Percentiles rank a stretch among this genome's conserved stretches.
phyloP scores from a whole-genome alignment of 2,113 vertebrate genomes.

The Sinosuthora webbiana region DNA sequence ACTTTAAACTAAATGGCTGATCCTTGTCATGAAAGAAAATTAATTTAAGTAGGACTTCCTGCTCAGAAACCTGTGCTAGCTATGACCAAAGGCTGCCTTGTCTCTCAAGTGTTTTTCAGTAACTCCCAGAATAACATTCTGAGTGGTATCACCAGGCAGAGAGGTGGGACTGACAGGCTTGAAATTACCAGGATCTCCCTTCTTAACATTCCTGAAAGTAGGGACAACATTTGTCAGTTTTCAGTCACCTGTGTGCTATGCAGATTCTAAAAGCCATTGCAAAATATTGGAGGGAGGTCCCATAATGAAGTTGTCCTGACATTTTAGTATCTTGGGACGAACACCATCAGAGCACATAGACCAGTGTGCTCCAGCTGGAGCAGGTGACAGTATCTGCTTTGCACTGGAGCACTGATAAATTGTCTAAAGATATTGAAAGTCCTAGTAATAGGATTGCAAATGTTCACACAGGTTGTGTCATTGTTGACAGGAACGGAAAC shows the following conservation, averaged over 20 bases:
- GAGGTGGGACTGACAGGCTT: neutral
- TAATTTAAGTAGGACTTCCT: neutral
- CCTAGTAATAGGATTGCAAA: neutral
- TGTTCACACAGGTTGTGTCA: neutral
- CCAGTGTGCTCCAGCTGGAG: neutral
- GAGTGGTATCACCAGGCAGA: neutral
- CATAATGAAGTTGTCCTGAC: fast-evolving
- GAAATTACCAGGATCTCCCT: neutral
- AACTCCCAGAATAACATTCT: neutral
- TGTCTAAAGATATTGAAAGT: neutral
- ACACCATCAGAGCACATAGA: fast-evolving
- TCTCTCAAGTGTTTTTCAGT: neutral
- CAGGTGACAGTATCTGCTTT: fast-evolving
- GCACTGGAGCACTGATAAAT: neutral
- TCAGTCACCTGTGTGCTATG: neutral
- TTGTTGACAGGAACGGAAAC: neutral
- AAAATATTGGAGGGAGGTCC: neutral
- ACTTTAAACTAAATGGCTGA: neutral
- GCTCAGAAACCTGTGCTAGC: fast-evolving
- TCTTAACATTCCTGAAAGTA: neutral
- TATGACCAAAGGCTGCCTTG: neutral
- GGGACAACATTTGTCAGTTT: neutral
- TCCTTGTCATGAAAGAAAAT: neutral
- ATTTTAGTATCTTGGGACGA: neutral
- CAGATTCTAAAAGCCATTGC: neutral